Percentiles rank a stretch among this genome's conserved stretches.
These are phyloP conservation scores for Ecliptopera silaceata DNA, from an alignment of 2,888 invertebrate genomes.

Conservation along the genomic window DNA sequence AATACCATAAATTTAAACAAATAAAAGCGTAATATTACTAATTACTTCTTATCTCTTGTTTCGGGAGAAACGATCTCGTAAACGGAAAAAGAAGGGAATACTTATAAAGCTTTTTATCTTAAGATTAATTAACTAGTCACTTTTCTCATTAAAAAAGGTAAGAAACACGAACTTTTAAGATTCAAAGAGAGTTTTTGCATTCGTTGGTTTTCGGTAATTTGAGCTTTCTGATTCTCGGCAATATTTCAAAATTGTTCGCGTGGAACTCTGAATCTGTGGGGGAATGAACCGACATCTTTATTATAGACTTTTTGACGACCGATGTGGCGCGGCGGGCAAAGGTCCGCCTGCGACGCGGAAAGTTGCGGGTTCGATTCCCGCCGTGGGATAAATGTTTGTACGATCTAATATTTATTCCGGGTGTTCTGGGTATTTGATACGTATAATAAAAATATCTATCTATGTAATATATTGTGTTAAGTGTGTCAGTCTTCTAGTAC, in stretches of 20 bases:
- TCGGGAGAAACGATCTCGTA: conserved; percentile 30
- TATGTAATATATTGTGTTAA: too few species aligned
- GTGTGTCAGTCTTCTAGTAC: too few species aligned
- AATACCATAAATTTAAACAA: conserved; percentile 4
- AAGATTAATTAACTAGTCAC: conserved; percentile 33
- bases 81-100: conserved; percentile 22
- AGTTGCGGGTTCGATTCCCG: too few species aligned
- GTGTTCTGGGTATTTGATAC: too few species aligned
- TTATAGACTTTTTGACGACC: too few species aligned
- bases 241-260: not conserved
- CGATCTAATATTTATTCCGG: too few species aligned
- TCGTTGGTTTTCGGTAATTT: conserved; percentile 3
- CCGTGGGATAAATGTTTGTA: too few species aligned
- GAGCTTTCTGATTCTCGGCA: not conserved
- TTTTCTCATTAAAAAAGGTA: conserved; percentile 23
- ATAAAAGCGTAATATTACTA: conserved; percentile 26
- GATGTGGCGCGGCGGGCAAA: too few species aligned
- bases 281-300: too few species aligned
- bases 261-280: too few species aligned
- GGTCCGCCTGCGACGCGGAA: too few species aligned
- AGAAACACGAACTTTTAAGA: conserved; percentile 11
- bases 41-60: conserved; percentile 33
- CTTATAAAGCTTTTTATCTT: conserved; percentile 30
- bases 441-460: too few species aligned
- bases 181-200: conserved; percentile 13